Evolutionary conservation across 2,797 vertebrate species (phyloP).

Genomic region (Synaphobranchus kaupii): DNA sequence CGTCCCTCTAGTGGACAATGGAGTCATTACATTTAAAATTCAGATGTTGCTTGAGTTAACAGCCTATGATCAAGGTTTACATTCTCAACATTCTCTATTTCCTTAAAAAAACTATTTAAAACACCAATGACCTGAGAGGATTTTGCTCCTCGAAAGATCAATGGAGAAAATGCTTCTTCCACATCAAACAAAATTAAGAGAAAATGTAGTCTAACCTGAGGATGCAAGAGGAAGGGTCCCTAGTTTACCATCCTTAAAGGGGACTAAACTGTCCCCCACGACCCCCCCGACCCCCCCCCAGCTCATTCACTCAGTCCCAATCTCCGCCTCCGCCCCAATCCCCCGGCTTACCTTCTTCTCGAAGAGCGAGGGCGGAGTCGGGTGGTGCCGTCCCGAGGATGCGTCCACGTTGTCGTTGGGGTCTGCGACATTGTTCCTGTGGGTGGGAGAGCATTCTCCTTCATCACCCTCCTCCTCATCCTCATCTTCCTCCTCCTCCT

Average conservation of each 20-base stretch:
- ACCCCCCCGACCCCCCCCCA: no score
- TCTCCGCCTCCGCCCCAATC: no score
- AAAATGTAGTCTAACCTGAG: background rate
- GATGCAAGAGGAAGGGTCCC: background rate
- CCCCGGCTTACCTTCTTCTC: conserved; percentile 84
- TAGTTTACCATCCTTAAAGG: background rate
- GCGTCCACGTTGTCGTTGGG: conserved; percentile 84
- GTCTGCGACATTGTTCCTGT: conserved; percentile 85
- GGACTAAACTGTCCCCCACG: background rate
- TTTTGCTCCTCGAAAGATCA: no score
- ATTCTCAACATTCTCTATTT: background rate
- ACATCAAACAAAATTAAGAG: background rate
- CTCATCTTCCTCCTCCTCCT: conserved; percentile 91
- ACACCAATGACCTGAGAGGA: background rate
- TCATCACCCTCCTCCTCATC: conserved; percentile 79
- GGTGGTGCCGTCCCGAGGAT: conserved; percentile 77
- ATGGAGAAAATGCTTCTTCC: no score
- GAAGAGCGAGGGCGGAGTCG: conserved; percentile 83
- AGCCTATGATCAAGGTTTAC: background rate
- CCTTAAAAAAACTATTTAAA: background rate
- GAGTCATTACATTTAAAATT: background rate
- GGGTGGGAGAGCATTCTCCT: conserved; percentile 68
- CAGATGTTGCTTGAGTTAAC: background rate
- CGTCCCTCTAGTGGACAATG: background rate
- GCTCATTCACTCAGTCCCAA: no score